Evolutionary conservation across 2,113 vertebrate genomes (phyloP).

Genomic region (Hippopotamus amphibius): DNA sequence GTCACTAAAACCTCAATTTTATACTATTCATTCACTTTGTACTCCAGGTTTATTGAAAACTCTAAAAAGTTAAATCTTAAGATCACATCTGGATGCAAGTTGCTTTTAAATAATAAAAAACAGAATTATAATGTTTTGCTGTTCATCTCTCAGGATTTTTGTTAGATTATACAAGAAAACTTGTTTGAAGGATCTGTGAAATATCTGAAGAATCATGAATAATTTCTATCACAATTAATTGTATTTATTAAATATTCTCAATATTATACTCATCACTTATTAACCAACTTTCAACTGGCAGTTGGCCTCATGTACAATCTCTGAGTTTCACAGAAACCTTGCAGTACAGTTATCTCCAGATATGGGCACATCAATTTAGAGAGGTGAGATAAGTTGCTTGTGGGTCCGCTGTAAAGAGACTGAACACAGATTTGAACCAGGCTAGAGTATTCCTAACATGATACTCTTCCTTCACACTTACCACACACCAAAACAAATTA

Average conservation of each 20-base stretch:
- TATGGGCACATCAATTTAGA: neutral
- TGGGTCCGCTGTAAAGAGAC: neutral
- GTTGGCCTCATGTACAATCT: neutral
- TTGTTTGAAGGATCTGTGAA: neutral
- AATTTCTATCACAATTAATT: neutral
- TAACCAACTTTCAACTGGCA: neutral
- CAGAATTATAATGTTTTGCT: neutral
- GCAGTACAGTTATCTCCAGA: neutral
- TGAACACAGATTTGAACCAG: neutral
- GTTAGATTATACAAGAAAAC: neutral
- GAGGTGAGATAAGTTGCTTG: too few species aligned
- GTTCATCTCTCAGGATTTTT: neutral
- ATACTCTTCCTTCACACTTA: neutral
- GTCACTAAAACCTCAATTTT: neutral
- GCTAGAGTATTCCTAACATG: neutral
- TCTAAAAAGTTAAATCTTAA: neutral
- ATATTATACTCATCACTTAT: neutral
- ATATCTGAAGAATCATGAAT: neutral
- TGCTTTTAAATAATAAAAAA: neutral
- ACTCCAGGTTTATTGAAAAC: neutral
- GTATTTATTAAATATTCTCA: neutral
- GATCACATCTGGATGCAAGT: neutral
- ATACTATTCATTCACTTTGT: neutral
- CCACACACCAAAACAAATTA: neutral
- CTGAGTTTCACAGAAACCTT: neutral